These are phyloP conservation scores for Meda fulgida DNA, from an alignment of 2,797 vertebrate genomes.

Conservation along the genomic window DNA sequence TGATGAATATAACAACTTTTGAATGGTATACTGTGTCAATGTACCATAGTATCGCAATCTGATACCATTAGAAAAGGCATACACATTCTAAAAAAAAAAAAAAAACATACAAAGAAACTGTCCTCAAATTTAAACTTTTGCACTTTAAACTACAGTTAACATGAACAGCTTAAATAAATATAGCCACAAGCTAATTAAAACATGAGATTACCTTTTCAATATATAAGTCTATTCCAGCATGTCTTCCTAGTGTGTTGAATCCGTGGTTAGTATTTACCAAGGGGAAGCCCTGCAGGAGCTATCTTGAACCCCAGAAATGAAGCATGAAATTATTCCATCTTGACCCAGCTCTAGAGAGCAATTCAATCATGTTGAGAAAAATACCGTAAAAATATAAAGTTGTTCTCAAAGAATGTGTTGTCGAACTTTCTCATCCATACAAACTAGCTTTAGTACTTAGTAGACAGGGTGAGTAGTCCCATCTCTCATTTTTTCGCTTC, in stretches of 20 bases:
- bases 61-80: not conserved
- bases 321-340: constrained; percentile 78
- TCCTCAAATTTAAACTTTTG: not conserved
- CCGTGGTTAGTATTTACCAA: constrained; percentile 62
- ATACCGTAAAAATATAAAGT: constrained; percentile 60
- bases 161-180: constrained; percentile 58
- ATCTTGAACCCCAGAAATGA: constrained; percentile 69
- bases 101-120: not conserved
- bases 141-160: not conserved
- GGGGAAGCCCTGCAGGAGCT: constrained; percentile 60
- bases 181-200: constrained; percentile 50
- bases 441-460: constrained; percentile 33
- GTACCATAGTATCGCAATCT: not conserved
- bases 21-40: too few relatives aligned
- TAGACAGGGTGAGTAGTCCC: not conserved
- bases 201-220: constrained; percentile 48
- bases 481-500: not conserved
- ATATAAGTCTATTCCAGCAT: constrained; percentile 59
- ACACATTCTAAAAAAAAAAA: not conserved
- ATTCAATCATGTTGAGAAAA: constrained; percentile 59
- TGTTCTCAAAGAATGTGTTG: constrained; percentile 35
- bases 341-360: constrained; percentile 40
- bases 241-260: constrained; percentile 55
- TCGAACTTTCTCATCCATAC: constrained; percentile 1
- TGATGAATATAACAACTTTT: not conserved